These are phyloP conservation scores for Nesospiza acunhae DNA, from an alignment of 2,113 vertebrate species.

Conservation along the genomic window DNA sequence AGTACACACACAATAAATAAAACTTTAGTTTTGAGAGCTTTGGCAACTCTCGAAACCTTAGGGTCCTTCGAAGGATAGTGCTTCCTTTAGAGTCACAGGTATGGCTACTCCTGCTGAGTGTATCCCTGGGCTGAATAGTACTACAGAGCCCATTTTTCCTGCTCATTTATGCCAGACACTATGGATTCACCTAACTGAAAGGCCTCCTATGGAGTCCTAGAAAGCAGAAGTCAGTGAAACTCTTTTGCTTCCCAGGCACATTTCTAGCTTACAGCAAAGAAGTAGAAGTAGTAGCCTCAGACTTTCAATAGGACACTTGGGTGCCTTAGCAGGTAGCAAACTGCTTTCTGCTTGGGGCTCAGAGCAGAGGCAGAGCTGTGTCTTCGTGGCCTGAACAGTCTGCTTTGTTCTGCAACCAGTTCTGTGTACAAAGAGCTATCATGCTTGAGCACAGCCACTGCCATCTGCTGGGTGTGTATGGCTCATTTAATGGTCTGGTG, in stretches of 20 bases:
- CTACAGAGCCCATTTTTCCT: neutral
- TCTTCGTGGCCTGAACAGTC: neutral
- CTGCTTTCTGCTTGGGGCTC: neutral
- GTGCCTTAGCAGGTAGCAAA: neutral
- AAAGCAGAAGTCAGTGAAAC: neutral
- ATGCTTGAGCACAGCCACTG: neutral
- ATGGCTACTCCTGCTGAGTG: neutral
- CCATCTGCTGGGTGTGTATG: neutral
- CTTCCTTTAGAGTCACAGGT: neutral
- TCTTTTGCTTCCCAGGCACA: neutral
- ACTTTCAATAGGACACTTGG: neutral
- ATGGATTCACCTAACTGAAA: neutral
- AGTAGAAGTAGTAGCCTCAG: too few species aligned
- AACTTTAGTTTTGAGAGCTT: neutral
- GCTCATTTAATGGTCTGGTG: constrained; percentile 1
- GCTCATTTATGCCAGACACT: neutral
- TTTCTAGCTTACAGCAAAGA: neutral
- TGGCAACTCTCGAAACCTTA: neutral
- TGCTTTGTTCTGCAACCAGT: neutral
- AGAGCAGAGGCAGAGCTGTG: neutral
- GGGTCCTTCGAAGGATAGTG: neutral
- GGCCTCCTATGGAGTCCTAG: neutral
- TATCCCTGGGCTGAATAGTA: neutral
- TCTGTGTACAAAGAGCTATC: neutral
- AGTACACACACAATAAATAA: neutral